Conservation (phyloP, 2,113 vertebrate genomes). For the Nothocercus nigrocapillus region DNA sequence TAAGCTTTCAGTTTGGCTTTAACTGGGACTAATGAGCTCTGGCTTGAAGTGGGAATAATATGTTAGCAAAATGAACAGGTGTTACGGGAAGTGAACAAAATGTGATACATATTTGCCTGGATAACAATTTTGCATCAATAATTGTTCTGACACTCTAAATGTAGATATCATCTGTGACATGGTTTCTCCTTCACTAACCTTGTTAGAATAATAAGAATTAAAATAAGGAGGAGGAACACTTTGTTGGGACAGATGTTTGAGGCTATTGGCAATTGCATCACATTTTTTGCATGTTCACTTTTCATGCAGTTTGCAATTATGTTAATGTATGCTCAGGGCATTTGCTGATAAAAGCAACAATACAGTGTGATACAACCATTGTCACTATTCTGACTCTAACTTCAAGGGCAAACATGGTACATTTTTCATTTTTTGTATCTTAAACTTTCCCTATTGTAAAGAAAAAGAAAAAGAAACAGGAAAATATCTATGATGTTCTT, state of each 20-base stretch:
- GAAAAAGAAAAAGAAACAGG: not conserved
- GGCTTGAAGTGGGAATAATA: slow-evolving; percentile 45
- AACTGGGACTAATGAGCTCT: slow-evolving; percentile 45
- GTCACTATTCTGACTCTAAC: slow-evolving; percentile 60
- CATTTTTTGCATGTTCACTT: slow-evolving; percentile 71
- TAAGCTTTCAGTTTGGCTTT: slow-evolving; percentile 35
- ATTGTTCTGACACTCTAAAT: slow-evolving; percentile 64
- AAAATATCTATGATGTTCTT: slow-evolving; percentile 28
- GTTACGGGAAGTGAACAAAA: slow-evolving; percentile 53
- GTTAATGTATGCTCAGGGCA: slow-evolving; percentile 76
- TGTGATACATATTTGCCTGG: slow-evolving; percentile 33
- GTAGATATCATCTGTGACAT: slow-evolving; percentile 68
- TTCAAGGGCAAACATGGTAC: slow-evolving; percentile 61
- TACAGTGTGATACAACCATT: slow-evolving; percentile 62
- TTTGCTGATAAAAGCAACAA: slow-evolving; percentile 75
- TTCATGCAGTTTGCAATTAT: slow-evolving; percentile 72
- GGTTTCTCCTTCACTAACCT: slow-evolving; percentile 71
- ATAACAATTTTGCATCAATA: slow-evolving; percentile 57
- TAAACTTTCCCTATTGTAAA: slow-evolving; percentile 13
- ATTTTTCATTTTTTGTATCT: slow-evolving; percentile 49
- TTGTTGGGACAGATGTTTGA: slow-evolving; percentile 72
- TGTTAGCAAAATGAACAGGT: slow-evolving; percentile 42
- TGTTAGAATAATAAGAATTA: slow-evolving; percentile 70
- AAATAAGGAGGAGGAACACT: slow-evolving; percentile 68
- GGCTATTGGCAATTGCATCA: slow-evolving; percentile 69